Evolutionary conservation across 2,113 vertebrate species (phyloP), one percentile per base, ranked within the genome.

Genomic region (Hoplias malabaricus): DNA sequence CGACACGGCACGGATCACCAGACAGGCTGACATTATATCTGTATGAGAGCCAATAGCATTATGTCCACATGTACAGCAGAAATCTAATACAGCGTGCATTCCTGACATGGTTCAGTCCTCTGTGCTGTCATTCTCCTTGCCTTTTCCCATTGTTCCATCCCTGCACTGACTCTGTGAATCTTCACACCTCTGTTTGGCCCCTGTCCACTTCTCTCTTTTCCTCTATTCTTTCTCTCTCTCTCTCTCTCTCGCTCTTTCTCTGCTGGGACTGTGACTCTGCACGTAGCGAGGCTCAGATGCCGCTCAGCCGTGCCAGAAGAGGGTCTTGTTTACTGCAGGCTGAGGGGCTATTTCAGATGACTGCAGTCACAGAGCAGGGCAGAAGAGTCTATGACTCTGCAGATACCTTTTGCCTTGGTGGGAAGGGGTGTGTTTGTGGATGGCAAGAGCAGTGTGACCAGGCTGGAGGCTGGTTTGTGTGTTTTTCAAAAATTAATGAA

Each of bases 341-440:
- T 77, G 40, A 23, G 83, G 69, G 85, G 83, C 87, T 88, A 85
- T 90, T 88, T 86, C 82, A 84, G 85, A 83, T 73, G 78, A 82
- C 86, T 78, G 67, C 81, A 75, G 68, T 23, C 36, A n/a, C 43
- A 80, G 73, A 86, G 73, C 82, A 86, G 82, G 83, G 82, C 25
- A n/a, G 83, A 85, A 86, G 81, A 85, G 80, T 29, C 84, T 86
- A 90, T 91, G 89, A 89, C 86, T 79, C 83, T 86, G 82, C 86
- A 87, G 83, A 88, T 90, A 83, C 40, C 69, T 53, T 56, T 29
- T 31, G n/a, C 34, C 10, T 42, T 73, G 59, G 25, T 34, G 21
- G 4, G 31, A 36, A 83, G 48, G 84, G 84, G 80, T 83, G 79
- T 42, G 43, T 48, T 31, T 69, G 42, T 33, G 5, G 7, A 56